Evolutionary conservation across 2,113 vertebrate genomes (phyloP), one percentile per base, ranked within the genome.

Genomic region (Malurus melanocephalus): DNA sequence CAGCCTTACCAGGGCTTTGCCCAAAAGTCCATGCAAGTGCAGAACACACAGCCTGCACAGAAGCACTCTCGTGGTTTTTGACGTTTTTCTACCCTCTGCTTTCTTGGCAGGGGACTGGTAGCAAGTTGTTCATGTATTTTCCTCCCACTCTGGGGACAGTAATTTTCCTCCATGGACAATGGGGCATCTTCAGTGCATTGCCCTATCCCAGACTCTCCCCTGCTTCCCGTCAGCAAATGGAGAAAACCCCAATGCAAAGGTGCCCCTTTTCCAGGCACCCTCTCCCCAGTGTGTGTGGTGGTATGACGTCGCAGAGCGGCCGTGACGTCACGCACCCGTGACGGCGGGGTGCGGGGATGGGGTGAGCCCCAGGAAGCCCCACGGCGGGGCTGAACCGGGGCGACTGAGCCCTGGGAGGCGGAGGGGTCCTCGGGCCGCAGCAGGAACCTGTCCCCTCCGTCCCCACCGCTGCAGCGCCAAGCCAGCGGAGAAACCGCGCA

Each of bases 51-150:
- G 69, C 51, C 60, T 72, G 42, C 3, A 2, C 27, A 40, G 45
- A 33, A 56, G 26, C 2, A 5, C 23, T 76, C 5, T 2, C 0
- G 0, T 0, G 1, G 10, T 35, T 61, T 35, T 51, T 42, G 19
- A 30, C 38, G 24, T 4, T 1, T 68, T 71, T n/a, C n/a, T 42
- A 18, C 5, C 21, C 32, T 59, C 40, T n/a, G 2, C 20, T 84
- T 80, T 49, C 52, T 55, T 2, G 1, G 9, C 33, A 1, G 5
- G 17, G 13, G 11, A 32, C 40, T 20, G 17, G 38, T 13, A 57
- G 40, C 21, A n/a, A 45, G 40, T 13, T 53, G 38, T 7, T 43
- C 0, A 2, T 11, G 6, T 4, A 1, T 23, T 43, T 15, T 53
- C 7, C 35, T 9, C 28, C 33, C 27, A 9, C 21, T 21, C 9